These are phyloP conservation scores for Pangasius sanitwongsei DNA, from an alignment of 2,797 vertebrate species.

Conservation along the genomic window DNA sequence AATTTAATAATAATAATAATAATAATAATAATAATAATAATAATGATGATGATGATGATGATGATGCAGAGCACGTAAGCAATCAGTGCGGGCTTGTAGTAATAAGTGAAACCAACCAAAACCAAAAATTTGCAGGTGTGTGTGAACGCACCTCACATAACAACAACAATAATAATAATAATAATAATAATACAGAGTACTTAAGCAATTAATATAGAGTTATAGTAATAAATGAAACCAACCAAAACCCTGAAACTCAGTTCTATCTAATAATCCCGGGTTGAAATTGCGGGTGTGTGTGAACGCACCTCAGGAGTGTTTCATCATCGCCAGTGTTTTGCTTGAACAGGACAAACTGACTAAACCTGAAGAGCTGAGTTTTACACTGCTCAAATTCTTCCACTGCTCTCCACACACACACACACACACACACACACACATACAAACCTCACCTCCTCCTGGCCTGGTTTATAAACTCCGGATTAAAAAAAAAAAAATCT, in stretches of 20 bases:
- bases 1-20: no score
- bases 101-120: background rate
- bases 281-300: background rate
- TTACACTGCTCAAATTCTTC: background rate
- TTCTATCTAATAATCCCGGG: background rate
- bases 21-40: no score
- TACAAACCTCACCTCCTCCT: background rate
- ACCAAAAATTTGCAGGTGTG: background rate
- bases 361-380: slow-evolving; percentile 67
- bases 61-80: background rate
- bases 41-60: no score
- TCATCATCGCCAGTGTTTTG: background rate
- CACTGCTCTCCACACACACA: background rate
- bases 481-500: background rate
- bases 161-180: no score
- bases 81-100: background rate
- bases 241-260: background rate
- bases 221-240: no score
- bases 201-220: background rate
- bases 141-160: background rate
- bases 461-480: background rate
- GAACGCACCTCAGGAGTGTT: background rate
- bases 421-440: no score
- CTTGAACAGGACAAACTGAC: slow-evolving; percentile 68
- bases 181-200: no score